Evolutionary conservation across 2,113 vertebrate species (phyloP), one percentile per base, ranked within the genome.

Genomic region (Acrocephalus kingi): DNA sequence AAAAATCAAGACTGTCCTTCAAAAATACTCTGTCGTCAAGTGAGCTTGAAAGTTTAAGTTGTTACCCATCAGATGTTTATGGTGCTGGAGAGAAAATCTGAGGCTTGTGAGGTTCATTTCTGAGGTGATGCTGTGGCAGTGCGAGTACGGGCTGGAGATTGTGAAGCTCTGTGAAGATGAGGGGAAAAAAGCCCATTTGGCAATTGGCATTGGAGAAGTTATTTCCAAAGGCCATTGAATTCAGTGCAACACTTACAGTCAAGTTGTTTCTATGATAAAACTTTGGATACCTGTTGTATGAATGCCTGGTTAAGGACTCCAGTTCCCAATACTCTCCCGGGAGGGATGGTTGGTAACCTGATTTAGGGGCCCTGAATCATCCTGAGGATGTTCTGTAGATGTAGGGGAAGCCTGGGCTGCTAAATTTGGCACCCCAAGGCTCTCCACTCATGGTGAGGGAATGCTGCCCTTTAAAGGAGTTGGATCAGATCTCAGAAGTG

Each of bases 401-500:
- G 4, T 17, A 49, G 11, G 23, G 64, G 62, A 82, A 76, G 23
- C 39, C 33, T 72, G 58, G 33, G 39, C 35, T 87, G 52, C 15
- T 41, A n/a, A 31, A 43, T 75, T 22, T 75, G 62, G 15, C 43
- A 66, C 33, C 28, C 25, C 27, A 30, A 67, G 33, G 23, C 52
- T 84, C 43, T 1, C 8, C 7, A 2, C 10, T 31, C 21, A 0
- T 1, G 7, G 3, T 63, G 54, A 63, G n/a, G 64, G 13, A 51
- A 43, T 7, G 21, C 31, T 83, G 20, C 28, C 35, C 64, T 68
- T 20, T 49, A 13, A 49, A 69, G 15, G 43, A 54, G 20, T 62
- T 64, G 22, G n/a, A 22, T 30, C 58, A 49, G 37, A 28, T 61
- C 24, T 63, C 49, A 28, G 41, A 63, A 61, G 15, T 5, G 3